Percentiles rank a stretch among this genome's conserved stretches.
These are phyloP conservation scores for Nebria salina DNA, from an alignment of 2,888 invertebrate genomes.

Conservation along the genomic window DNA sequence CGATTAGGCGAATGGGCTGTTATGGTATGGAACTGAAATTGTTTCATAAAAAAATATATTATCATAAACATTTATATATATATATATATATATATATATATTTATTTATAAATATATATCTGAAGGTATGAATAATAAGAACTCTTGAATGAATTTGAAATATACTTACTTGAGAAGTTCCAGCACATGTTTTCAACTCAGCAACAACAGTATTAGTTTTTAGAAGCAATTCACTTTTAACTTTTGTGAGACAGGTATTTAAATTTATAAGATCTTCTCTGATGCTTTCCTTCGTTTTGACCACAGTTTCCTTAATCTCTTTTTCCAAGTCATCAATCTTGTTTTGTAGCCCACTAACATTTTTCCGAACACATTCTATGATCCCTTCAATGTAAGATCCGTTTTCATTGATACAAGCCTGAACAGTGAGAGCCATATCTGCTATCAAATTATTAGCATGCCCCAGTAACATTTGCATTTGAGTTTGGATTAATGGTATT, in stretches of 20 bases:
- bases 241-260: not conserved
- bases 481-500: not conserved
- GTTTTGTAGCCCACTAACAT: not conserved
- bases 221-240: not conserved
- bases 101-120: not conserved
- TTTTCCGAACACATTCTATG: not conserved
- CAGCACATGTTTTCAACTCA: constrained; percentile 1
- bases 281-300: constrained; percentile 5
- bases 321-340: constrained; percentile 7
- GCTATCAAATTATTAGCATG: not conserved
- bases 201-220: constrained; percentile 6
- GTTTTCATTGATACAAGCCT: not conserved
- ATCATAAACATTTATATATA: not conserved
- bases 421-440: not conserved
- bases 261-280: not conserved
- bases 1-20: not conserved
- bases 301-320: constrained; percentile 9
- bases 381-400: not conserved
- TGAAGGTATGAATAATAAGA: not conserved
- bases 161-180: not conserved
- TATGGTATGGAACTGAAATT: not conserved
- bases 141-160: not conserved
- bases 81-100: constrained; percentile 18
- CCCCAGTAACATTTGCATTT: not conserved
- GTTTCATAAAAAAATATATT: not conserved